Conservation (phyloP, 2,113 vertebrate species). For the Psilopogon haemacephalus region DNA sequence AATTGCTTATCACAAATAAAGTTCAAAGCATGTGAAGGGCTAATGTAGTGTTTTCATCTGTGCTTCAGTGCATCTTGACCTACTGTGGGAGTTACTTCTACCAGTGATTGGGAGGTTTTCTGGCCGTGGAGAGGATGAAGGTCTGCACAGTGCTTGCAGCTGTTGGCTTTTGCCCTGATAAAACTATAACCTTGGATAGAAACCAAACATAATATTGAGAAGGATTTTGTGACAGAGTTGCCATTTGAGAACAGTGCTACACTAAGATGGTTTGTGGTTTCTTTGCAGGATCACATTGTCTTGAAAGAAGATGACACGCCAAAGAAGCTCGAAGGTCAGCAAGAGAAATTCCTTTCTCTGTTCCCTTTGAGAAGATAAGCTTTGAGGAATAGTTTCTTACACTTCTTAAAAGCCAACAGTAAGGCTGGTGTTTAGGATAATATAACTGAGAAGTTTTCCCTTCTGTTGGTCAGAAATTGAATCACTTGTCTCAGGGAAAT, state of each 20-base stretch:
- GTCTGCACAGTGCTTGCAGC: background rate
- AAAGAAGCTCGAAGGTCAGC: conserved; percentile 67
- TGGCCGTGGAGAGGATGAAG: background rate
- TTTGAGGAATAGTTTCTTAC: background rate
- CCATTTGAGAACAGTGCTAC: background rate
- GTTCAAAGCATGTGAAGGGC: background rate
- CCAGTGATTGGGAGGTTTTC: background rate
- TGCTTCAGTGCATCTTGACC: rapidly evolving
- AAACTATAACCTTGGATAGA: background rate
- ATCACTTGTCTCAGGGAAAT: background rate
- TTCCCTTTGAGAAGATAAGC: background rate
- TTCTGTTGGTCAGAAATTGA: background rate
- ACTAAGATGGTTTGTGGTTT: background rate
- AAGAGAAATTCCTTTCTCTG: background rate
- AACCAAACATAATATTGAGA: background rate
- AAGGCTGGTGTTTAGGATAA: background rate
- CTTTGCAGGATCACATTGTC: conserved; percentile 76
- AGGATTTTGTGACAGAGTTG: background rate
- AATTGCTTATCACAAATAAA: background rate
- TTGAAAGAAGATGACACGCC: conserved; percentile 69
- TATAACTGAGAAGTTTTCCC: background rate
- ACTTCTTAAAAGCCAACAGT: background rate
- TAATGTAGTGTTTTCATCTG: background rate
- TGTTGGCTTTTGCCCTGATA: background rate
- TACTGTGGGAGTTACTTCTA: background rate